phyloP scores from a whole-genome alignment of 2,113 vertebrate species.

The Lota lota region DNA sequence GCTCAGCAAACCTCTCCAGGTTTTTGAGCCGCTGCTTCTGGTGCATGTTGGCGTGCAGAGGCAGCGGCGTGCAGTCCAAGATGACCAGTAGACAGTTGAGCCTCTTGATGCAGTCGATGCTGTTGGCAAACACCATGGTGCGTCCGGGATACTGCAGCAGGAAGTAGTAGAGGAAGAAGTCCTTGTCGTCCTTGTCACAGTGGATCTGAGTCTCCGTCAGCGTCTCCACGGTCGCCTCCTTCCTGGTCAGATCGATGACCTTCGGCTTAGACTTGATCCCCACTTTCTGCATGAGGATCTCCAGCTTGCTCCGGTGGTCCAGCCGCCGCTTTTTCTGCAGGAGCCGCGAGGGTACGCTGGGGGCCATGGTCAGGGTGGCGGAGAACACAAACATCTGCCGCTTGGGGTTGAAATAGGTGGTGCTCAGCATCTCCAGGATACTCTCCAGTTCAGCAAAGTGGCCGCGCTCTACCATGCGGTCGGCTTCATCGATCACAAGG shows the following conservation, averaged over 20 bases:
- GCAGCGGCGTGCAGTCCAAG: slow-evolving; percentile 81
- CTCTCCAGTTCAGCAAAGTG: slow-evolving; percentile 92
- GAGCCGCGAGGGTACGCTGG: slow-evolving; percentile 80
- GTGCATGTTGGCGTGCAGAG: slow-evolving; percentile 96
- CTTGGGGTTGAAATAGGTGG: slow-evolving; percentile 81
- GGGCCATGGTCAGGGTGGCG: slow-evolving; percentile 89
- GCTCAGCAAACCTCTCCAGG: slow-evolving; percentile 90
- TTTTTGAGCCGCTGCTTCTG: slow-evolving; percentile 97
- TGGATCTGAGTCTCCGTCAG: slow-evolving; percentile 91
- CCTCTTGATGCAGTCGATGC: slow-evolving; percentile 95
- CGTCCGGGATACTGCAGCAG: slow-evolving; percentile 89
- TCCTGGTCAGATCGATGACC: slow-evolving; percentile 91
- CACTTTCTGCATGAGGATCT: slow-evolving; percentile 86
- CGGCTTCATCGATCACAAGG: slow-evolving; percentile 95
- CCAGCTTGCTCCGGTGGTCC: slow-evolving; percentile 83
- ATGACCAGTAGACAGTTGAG: slow-evolving; percentile 88
- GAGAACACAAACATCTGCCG: slow-evolving; percentile 96
- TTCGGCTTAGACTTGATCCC: slow-evolving; percentile 91
- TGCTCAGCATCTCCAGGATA: slow-evolving; percentile 88
- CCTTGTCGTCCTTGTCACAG: slow-evolving; percentile 89
- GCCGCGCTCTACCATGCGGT: slow-evolving; percentile 94
- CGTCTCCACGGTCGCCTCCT: slow-evolving; percentile 89
- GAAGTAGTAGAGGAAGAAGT: slow-evolving; percentile 95
- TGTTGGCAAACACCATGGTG: slow-evolving; percentile 97
- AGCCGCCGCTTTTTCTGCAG: slow-evolving; percentile 83